A percentile compares a stretch with the other conserved stretches of the same genome.
Evolutionary conservation across 2,888 invertebrate genomes (phyloP).

Genomic region (Athalia cordata): DNA sequence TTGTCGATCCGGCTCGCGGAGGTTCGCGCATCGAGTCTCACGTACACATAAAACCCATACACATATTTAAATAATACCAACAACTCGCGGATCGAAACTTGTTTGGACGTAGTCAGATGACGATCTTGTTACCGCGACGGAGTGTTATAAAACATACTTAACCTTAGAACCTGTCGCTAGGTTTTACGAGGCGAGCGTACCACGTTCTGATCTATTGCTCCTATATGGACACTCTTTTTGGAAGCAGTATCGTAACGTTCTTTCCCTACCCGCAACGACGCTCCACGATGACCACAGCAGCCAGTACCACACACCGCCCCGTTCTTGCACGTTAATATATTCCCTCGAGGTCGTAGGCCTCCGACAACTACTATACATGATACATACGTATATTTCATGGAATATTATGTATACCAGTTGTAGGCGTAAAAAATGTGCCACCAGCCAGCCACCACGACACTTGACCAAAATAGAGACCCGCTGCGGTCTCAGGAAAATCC

Average conservation of each 20-base stretch:
- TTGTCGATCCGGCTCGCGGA: slow-evolving; percentile 23
- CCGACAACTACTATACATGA: slow-evolving; percentile 3
- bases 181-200: slow-evolving; percentile 39
- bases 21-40: neutral
- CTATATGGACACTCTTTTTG: slow-evolving; percentile 39
- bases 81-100: slow-evolving; percentile 28
- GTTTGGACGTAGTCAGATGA: slow-evolving; percentile 24
- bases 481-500: neutral
- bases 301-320: neutral
- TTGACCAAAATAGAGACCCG: neutral
- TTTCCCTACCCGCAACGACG: neutral
- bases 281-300: no score
- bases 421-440: slow-evolving; percentile 40
- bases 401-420: slow-evolving; percentile 23
- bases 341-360: slow-evolving; percentile 39
- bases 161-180: slow-evolving; percentile 44
- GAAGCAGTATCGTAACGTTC: neutral
- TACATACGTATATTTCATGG: slow-evolving; percentile 19
- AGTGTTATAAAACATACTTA: slow-evolving; percentile 43
- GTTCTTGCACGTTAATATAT: slow-evolving; percentile 38
- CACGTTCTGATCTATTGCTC: slow-evolving; percentile 40
- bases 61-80: no score
- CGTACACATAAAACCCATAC: no score
- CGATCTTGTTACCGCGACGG: slow-evolving; percentile 33
- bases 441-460: neutral